phyloP scores from a whole-genome alignment of 1,140 invertebrate species.

The Holotrichia oblita region DNA sequence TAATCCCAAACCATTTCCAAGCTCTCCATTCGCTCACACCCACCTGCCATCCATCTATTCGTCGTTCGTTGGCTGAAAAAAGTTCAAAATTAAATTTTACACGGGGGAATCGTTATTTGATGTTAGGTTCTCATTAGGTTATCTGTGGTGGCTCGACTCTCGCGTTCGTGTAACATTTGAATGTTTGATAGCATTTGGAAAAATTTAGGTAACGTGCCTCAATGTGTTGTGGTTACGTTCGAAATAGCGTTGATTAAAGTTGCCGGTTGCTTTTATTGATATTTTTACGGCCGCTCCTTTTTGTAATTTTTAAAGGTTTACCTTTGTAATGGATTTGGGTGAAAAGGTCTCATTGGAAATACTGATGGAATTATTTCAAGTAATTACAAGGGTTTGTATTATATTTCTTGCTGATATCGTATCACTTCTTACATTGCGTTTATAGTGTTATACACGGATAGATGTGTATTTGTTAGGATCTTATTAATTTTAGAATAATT shows the following conservation, averaged over 20 bases:
- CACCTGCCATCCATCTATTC: slow-evolving; percentile 27
- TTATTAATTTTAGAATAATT: too few relatives aligned
- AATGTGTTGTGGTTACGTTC: background rate
- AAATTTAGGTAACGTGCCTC: slow-evolving; percentile 20
- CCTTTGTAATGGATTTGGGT: slow-evolving; percentile 19
- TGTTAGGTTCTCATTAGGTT: slow-evolving; percentile 32
- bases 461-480: too few relatives aligned
- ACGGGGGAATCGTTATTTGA: slow-evolving; percentile 33
- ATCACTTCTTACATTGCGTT: too few relatives aligned
- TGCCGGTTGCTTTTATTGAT: slow-evolving; percentile 15
- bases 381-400: too few relatives aligned
- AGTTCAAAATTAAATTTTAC: slow-evolving; percentile 35
- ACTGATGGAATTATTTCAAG: too few relatives aligned
- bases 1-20: background rate
- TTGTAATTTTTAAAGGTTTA: background rate
- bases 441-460: too few relatives aligned
- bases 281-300: background rate
- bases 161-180: background rate
- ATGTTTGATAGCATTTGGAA: slow-evolving; percentile 4
- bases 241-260: slow-evolving; percentile 5
- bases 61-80: slow-evolving; percentile 5
- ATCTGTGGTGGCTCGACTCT: background rate
- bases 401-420: too few relatives aligned
- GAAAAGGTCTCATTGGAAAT: background rate
- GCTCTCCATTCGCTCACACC: background rate